These are phyloP conservation scores for Zeugodacus cucurbitae DNA, from an alignment of 1,140 invertebrate genomes.

Conservation along the genomic window DNA sequence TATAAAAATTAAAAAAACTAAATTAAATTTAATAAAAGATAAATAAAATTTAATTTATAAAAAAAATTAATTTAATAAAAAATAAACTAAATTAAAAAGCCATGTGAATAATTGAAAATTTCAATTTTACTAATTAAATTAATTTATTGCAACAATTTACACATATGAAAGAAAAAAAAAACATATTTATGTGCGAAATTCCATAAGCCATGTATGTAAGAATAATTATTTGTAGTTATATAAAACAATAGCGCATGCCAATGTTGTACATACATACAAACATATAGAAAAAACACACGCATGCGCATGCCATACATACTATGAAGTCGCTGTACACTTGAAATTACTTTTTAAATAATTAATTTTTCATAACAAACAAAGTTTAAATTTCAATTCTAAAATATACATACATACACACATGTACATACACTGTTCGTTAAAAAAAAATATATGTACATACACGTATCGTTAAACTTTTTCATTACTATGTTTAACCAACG, in stretches of 20 bases:
- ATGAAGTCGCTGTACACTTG: background rate
- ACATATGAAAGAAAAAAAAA: too few species aligned
- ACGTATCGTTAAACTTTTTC: too few species aligned
- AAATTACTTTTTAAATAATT: background rate
- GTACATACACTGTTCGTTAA: conserved; percentile 24
- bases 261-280: background rate
- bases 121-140: conserved; percentile 21
- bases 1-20: too few species aligned
- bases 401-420: background rate
- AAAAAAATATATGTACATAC: background rate
- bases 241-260: background rate
- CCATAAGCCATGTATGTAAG: background rate
- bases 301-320: background rate
- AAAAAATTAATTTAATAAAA: too few species aligned
- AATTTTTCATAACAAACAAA: background rate
- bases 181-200: background rate
- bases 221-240: too few species aligned
- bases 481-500: background rate
- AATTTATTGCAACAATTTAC: background rate
- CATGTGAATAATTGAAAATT: conserved; percentile 10
- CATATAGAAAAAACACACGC: background rate
- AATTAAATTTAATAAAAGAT: too few species aligned
- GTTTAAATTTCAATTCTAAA: background rate
- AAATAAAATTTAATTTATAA: too few species aligned
- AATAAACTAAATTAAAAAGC: conserved; percentile 20